Evolutionary conservation across 2,888 invertebrate species (phyloP).

Genomic region (Tenthredo mesomela): DNA sequence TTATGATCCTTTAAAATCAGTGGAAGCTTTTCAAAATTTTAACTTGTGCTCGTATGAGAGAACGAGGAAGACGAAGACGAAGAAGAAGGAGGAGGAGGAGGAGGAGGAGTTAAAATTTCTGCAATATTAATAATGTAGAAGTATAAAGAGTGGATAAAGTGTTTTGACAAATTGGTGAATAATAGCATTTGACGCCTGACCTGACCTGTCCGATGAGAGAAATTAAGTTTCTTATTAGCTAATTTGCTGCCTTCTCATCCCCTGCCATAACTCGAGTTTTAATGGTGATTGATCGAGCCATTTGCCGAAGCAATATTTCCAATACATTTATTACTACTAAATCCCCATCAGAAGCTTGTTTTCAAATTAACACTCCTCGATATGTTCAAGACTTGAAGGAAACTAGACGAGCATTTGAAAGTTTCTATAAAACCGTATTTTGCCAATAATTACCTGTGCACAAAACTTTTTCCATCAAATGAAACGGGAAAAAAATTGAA

Average conservation of each 20-base stretch:
- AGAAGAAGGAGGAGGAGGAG: neutral
- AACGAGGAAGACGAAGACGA: too few species aligned
- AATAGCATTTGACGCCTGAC: constrained; percentile 7
- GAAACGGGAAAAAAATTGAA: neutral
- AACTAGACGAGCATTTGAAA: neutral
- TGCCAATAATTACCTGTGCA: constrained; percentile 9
- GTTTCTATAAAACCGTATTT: neutral
- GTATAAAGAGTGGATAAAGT: constrained; percentile 41
- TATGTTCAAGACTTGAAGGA: neutral
- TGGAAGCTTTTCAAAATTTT: too few species aligned
- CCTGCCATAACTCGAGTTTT: constrained; percentile 38
- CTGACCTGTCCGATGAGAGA: constrained; percentile 41
- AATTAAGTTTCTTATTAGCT: constrained; percentile 53
- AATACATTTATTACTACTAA: constrained; percentile 8
- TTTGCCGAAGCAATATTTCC: constrained; percentile 22
- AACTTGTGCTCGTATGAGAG: neutral
- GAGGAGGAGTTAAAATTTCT: neutral
- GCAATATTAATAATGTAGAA: constrained; percentile 1
- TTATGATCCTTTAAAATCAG: too few species aligned
- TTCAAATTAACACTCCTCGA: constrained; percentile 30
- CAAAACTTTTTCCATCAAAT: neutral
- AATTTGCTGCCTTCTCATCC: constrained; percentile 50
- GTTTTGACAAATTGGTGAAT: constrained; percentile 53
- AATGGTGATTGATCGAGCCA: constrained; percentile 55
- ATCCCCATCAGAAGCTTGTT: neutral